Evolutionary conservation across 2,113 vertebrate genomes (phyloP).

Genomic region (Columbina picui): DNA sequence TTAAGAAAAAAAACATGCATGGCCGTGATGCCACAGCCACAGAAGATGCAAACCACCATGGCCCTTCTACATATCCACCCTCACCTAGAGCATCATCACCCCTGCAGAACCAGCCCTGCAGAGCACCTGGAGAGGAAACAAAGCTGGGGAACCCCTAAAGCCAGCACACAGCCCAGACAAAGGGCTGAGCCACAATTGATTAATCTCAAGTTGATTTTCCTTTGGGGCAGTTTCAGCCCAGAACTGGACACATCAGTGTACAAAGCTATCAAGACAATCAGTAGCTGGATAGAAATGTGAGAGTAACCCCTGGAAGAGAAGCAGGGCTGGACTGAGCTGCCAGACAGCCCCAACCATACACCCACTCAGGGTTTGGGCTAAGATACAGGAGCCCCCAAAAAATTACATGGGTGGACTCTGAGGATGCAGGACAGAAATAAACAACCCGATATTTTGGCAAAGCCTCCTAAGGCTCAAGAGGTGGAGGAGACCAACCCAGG

Average conservation of each 20-base stretch:
- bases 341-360: not conserved
- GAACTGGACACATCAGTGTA: rapidly evolving
- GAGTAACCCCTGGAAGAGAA: not conserved
- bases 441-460: not conserved
- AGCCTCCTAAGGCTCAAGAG: not conserved
- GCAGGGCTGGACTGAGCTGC: not conserved
- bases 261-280: not conserved
- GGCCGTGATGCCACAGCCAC: not conserved
- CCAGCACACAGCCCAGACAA: not conserved
- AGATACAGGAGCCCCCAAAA: not conserved
- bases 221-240: not conserved
- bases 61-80: not conserved
- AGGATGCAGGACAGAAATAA: not conserved
- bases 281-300: not conserved
- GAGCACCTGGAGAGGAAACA: not conserved
- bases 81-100: not conserved
- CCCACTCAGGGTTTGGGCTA: not conserved
- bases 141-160: not conserved
- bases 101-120: not conserved
- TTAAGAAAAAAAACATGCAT: not conserved
- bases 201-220: not conserved
- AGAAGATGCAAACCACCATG: not conserved
- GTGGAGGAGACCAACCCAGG: not conserved
- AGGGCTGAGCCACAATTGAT: not conserved
- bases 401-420: not conserved